Conservation (phyloP, 2,113 vertebrate species). For the human (Homo sapiens) region DNA sequence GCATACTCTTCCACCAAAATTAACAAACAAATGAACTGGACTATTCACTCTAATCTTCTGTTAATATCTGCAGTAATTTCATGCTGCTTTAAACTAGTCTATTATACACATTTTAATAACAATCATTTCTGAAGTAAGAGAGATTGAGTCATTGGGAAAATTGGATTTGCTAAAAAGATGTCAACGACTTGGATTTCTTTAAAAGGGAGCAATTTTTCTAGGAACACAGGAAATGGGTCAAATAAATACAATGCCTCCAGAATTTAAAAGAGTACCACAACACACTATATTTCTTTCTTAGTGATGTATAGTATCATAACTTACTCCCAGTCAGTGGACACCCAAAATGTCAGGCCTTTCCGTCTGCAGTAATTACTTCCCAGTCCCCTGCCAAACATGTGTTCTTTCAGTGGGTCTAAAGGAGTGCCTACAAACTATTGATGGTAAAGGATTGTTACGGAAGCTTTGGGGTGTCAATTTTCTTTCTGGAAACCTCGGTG, state of each 20-base stretch:
- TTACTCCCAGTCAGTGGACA: no score
- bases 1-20: background rate
- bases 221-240: background rate
- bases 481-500: no score
- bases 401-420: background rate
- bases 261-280: background rate
- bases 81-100: background rate
- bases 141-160: background rate
- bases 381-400: background rate
- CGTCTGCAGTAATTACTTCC: background rate
- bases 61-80: background rate
- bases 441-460: background rate
- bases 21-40: background rate
- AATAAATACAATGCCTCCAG: background rate
- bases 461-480: no score
- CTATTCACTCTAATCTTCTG: background rate
- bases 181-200: background rate
- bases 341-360: no score
- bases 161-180: background rate
- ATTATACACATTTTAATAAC: background rate
- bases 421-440: background rate
- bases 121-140: background rate
- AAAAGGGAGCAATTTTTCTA: background rate
- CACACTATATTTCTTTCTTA: background rate
- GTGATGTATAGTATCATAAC: background rate